Conservation (phyloP, 2,888 invertebrate genomes). For the Chymomyza procnemis region DNA sequence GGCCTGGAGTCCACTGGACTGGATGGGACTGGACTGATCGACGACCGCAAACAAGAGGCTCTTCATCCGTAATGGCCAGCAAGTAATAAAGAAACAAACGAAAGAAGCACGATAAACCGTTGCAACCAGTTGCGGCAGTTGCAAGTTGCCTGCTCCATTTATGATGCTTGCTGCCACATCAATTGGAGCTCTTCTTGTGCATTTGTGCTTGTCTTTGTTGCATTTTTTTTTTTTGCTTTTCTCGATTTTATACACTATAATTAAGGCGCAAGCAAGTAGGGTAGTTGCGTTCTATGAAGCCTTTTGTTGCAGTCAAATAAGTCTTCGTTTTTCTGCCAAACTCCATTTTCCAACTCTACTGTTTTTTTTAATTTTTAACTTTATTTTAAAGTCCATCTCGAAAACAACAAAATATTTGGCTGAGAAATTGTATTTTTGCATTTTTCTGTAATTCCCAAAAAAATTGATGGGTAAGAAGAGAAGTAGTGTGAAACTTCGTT, state of each 20-base stretch:
- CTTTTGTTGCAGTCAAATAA: background rate
- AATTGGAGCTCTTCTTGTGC: background rate
- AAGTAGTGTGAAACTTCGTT: too few species aligned
- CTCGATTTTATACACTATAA: background rate
- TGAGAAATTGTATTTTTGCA: too few species aligned
- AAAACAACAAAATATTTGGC: too few species aligned
- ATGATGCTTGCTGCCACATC: background rate
- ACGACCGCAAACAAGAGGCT: background rate
- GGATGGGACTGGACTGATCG: background rate
- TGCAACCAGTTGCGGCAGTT: constrained; percentile 55
- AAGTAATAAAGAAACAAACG: background rate
- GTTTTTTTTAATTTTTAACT: too few species aligned
- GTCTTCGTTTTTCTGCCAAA: too few species aligned
- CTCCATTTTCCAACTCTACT: too few species aligned
- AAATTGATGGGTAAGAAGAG: too few species aligned
- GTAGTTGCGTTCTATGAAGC: background rate
- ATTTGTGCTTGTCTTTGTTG: background rate
- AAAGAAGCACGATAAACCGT: constrained; percentile 52
- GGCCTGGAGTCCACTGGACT: background rate
- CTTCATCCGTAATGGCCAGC: background rate
- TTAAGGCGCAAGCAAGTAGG: background rate
- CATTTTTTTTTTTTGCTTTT: too few species aligned
- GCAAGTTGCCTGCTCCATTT: constrained; percentile 36
- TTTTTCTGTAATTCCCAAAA: too few species aligned
- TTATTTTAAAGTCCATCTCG: too few species aligned